A percentile compares a stretch with the other conserved stretches of the same genome.
Conservation (phyloP, 2,888 invertebrate genomes). For the Nomada goodeniana region DNA sequence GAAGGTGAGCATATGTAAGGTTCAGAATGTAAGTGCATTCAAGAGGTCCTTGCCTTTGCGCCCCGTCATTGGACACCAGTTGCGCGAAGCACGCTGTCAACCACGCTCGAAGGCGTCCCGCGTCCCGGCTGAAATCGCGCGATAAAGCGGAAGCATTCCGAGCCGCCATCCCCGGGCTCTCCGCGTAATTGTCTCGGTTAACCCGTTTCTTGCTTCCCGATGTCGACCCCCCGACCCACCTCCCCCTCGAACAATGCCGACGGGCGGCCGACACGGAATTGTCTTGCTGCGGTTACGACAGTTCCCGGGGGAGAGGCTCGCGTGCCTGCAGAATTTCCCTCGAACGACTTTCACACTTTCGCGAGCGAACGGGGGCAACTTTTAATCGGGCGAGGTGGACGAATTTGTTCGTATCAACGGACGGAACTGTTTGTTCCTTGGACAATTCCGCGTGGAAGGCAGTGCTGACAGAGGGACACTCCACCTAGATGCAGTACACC, state of each 20-base stretch:
- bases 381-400: too few relatives aligned
- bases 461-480: too few relatives aligned
- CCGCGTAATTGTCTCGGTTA: conserved; percentile 35
- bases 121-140: conserved; percentile 50
- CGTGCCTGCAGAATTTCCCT: too few relatives aligned
- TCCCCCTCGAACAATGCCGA: not conserved
- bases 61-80: conserved; percentile 73
- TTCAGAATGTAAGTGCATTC: conserved; percentile 70
- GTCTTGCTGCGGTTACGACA: not conserved
- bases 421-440: too few relatives aligned
- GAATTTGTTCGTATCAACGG: too few relatives aligned
- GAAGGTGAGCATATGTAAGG: conserved; percentile 68
- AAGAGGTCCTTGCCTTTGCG: conserved; percentile 68
- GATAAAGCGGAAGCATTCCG: conserved; percentile 48
- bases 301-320: too few relatives aligned
- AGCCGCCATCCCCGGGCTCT: conserved; percentile 2
- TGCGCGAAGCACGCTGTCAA: conserved; percentile 64
- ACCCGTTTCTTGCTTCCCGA: conserved; percentile 3
- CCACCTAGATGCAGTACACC: too few relatives aligned
- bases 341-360: too few relatives aligned
- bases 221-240: not conserved
- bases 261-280: not conserved
- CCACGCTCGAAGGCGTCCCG: conserved; percentile 54
- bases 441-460: too few relatives aligned
- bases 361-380: too few relatives aligned